Base-by-base conservation (phyloP, 2,888 invertebrate genomes). In the Myathropa florea region DNA sequence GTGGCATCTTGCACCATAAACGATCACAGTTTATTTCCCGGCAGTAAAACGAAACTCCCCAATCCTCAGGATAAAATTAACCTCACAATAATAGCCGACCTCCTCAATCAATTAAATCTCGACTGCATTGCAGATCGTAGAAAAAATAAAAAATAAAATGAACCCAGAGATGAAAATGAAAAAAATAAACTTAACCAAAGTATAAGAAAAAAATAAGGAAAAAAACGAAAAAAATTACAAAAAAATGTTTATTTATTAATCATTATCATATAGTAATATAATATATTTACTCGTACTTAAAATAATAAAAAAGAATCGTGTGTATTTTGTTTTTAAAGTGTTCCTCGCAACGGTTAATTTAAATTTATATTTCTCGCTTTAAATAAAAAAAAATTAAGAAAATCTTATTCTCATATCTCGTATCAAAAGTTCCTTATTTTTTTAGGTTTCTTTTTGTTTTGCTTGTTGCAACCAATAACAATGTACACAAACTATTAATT, bases 221-320 rank as follows among this genome's bases (percentile, higher is more conserved):
- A 57, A n/a, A 64, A 82, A 65, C 53, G 63, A 53, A 79, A 53
- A 79, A 81, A 86, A 79, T 83, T 82, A 82, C 83, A 86, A 86
- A 83, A 86, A 86, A 86, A 79, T 75, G 70, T 83, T 86, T 86
- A 83, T 86, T 86, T 83, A 79, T 78, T 82, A 72, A 77, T 85
- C 82, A 73, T 86, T 84, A 84, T 84, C 75, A 86, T 86, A 86
- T 78, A 85, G 82, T 64, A 39, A 60, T 78, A 78, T 86, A 86
- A 86, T 83, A 86, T 83, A 79, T 86, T 86, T 85, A 86, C 70
- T 78, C 78, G 61, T 86, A 86, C 86, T 83, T 83, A 86, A 78
- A 81, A 82, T 86, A 86, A 73, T 73, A 82, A 77, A 57, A 67
- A 85, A 80, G 77, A 85, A 85, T 73, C 68, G 82, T 70, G 63